Conservation (phyloP, 2,797 vertebrate species). For the Muscicapa striata region DNA sequence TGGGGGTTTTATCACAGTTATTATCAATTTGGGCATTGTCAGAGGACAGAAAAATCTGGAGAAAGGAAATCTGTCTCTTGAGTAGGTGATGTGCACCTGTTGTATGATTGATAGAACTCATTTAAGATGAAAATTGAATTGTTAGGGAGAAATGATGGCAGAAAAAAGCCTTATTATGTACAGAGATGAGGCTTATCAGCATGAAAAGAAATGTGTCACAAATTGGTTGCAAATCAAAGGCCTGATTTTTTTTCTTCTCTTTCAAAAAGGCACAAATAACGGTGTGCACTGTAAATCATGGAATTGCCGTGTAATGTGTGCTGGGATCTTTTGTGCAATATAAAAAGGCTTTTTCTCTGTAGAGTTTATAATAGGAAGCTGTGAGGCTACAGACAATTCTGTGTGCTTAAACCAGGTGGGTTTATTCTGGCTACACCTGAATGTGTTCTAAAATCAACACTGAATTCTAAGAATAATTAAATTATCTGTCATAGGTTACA, state of each 20-base stretch:
- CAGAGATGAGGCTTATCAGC: neutral
- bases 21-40: neutral
- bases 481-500: neutral
- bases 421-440: neutral
- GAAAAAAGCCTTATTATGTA: neutral
- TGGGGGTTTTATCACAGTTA: neutral
- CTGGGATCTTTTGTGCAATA: neutral
- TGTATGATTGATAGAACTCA: neutral
- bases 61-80: neutral
- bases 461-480: neutral
- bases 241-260: neutral
- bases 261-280: neutral
- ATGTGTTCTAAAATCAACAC: neutral
- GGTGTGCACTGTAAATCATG: neutral
- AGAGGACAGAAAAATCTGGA: neutral
- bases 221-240: conserved; percentile 16
- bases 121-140: neutral
- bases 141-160: neutral
- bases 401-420: neutral
- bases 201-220: neutral
- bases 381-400: neutral
- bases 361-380: neutral
- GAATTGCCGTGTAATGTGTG: neutral
- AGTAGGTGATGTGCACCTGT: neutral
- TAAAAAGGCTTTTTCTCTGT: neutral